Conservation (phyloP, 1,140 invertebrate genomes). For the Frieseomelitta varia region DNA sequence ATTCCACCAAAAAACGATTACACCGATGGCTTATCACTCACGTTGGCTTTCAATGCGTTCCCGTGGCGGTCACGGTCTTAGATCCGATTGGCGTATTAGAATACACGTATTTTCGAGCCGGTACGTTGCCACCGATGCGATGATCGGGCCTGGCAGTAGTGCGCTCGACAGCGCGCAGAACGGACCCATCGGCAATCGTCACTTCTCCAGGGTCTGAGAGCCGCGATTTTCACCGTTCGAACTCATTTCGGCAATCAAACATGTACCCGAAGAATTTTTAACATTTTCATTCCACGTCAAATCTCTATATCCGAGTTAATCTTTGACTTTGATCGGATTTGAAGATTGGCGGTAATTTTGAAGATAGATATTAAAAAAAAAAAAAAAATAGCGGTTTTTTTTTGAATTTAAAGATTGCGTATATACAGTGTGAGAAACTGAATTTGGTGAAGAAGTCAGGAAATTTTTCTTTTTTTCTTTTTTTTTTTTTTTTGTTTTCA, state of each 20-base stretch:
- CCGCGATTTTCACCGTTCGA: conserved; percentile 1
- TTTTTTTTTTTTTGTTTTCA: too few relatives aligned
- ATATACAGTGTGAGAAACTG: not conserved
- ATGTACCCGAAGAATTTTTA: not conserved
- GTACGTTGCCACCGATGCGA: conserved; percentile 27
- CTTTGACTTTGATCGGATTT: not conserved
- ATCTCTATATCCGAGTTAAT: not conserved
- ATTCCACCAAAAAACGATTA: not conserved
- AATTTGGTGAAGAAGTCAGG: not conserved
- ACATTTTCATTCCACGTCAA: not conserved
- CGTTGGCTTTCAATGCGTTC: conserved; percentile 23
- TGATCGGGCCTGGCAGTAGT: conserved; percentile 63
- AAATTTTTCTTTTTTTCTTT: not conserved
- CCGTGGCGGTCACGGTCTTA: conserved; percentile 36
- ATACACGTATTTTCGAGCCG: conserved; percentile 60
- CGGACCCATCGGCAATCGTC: conserved; percentile 45
- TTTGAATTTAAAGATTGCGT: not conserved
- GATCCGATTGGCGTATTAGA: conserved; percentile 57
- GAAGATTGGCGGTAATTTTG: not conserved
- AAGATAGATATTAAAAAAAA: not conserved
- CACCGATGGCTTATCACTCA: conserved; percentile 20
- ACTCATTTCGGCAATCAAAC: not conserved
- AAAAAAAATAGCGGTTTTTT: not conserved
- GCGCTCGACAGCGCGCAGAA: conserved; percentile 65
- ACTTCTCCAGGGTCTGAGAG: conserved; percentile 21